Percentiles rank a stretch among this genome's conserved stretches.
These are phyloP conservation scores for Novumbra hubbsi DNA, from an alignment of 2,797 vertebrate genomes.

Conservation along the genomic window DNA sequence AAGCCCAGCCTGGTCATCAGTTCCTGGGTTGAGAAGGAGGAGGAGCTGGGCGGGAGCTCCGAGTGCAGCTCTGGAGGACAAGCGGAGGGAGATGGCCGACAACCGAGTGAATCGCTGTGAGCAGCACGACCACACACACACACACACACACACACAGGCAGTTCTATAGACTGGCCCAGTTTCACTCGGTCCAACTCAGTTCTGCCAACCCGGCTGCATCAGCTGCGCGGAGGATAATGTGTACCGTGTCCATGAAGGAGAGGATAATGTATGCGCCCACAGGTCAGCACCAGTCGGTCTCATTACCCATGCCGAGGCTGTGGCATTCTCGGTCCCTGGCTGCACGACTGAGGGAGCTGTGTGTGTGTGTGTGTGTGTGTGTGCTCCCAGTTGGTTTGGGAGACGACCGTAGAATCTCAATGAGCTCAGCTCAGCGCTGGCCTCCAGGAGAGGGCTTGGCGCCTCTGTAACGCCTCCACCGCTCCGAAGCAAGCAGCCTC, in stretches of 20 bases:
- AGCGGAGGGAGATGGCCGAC: constrained; percentile 37
- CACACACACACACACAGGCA: neutral
- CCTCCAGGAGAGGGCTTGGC: constrained; percentile 47
- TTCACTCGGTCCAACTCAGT: constrained; percentile 21
- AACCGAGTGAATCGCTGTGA: constrained; percentile 9
- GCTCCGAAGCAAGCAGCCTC: constrained; percentile 15
- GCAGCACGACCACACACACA: constrained; percentile 15
- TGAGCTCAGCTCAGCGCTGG: constrained; percentile 51
- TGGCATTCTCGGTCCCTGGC: constrained; percentile 42
- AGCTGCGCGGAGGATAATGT: constrained; percentile 26
- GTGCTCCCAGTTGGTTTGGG: constrained; percentile 44
- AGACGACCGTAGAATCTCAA: constrained; percentile 66
- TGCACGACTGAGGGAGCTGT: constrained; percentile 44
- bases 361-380: constrained; percentile 42
- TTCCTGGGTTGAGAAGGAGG: constrained; percentile 92
- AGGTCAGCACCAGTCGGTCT: constrained; percentile 56
- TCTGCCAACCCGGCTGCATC: constrained; percentile 33
- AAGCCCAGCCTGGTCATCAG: constrained; percentile 98
- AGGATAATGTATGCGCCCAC: constrained; percentile 44
- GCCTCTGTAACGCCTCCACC: constrained; percentile 40
- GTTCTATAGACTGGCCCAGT: constrained; percentile 4
- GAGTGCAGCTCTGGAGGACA: constrained; percentile 78
- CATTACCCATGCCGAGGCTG: constrained; percentile 50
- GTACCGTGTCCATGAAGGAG: neutral
- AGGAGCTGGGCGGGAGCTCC: constrained; percentile 86